Evolutionary conservation across 2,113 vertebrate genomes (phyloP), one percentile per base, ranked within the genome.

Genomic region (Pelobates fuscus): DNA sequence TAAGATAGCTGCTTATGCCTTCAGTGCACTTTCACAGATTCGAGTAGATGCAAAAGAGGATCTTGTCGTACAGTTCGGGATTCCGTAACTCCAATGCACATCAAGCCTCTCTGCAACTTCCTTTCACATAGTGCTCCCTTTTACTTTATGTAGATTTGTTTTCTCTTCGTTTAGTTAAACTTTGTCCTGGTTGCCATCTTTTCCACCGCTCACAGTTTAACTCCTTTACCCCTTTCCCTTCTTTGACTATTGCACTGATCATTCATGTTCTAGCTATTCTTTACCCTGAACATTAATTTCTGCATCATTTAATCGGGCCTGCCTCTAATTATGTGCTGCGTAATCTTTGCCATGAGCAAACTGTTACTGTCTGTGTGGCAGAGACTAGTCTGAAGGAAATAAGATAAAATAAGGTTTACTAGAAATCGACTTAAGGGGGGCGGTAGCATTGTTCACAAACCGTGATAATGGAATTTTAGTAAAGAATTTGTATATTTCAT

Each of bases 21-120:
- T 92, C 90, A 98, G 96, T 83, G 95, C 96, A 70, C 96, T 98
- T 85, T 98, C 96, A 79, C 96, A 98, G 89, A 97, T 98, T 86
- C 94, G 94, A 73, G 95, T 98, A 79, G 94, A 98, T 5, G 93
- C 95, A 77, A 98, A 97, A 90, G 95, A 98, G 85, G 96, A 98
- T 74, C 89, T 98, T 80, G 95, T 98, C 83, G 96, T 98, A 83
- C 95, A 98, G 89, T 97, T 98, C 87, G 94, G 95, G 78, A 96
- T 98, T 83, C 96, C 95, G 2, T 98, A 93, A 96, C 72, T 78
- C 55, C 23, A 14, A 10, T 61, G 49, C 75, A 84, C 64, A 26
- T 26, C 17, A 3, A 12, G 10, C 26, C 17, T 24, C 8, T 64
- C 78, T 49, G 83, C 70, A 49, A 21, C 52, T 10, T 4, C 10